Evolutionary conservation across 2,888 invertebrate species (phyloP).

Genomic region (Anaspis maculata): DNA sequence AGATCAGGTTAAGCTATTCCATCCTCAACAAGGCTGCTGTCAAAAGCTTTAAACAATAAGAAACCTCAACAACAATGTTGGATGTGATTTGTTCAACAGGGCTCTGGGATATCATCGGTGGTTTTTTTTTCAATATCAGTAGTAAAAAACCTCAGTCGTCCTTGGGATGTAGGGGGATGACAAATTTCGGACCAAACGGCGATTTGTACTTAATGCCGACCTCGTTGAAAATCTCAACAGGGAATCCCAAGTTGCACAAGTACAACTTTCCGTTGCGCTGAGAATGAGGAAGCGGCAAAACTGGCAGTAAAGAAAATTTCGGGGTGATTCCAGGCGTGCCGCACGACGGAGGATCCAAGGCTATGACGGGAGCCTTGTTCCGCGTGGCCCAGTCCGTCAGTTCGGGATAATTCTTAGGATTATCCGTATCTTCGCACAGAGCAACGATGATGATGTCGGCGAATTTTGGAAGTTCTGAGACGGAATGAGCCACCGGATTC

Average conservation of each 20-base stretch:
- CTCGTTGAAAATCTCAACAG: constrained; percentile 65
- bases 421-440: constrained; percentile 43
- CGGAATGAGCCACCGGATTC: constrained; percentile 48
- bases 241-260: constrained; percentile 78
- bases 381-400: constrained; percentile 61
- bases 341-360: constrained; percentile 65
- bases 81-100: no score
- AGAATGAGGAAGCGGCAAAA: constrained; percentile 58
- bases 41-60: no score
- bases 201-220: constrained; percentile 72
- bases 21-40: no score
- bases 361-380: constrained; percentile 63
- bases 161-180: constrained; percentile 59
- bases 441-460: constrained; percentile 51
- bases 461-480: constrained; percentile 43
- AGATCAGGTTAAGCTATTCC: no score
- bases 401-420: constrained; percentile 42
- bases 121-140: no score
- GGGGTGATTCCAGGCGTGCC: constrained; percentile 53
- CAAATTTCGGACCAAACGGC: constrained; percentile 77
- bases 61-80: no score
- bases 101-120: no score
- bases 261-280: constrained; percentile 65
- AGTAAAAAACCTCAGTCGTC: no score
- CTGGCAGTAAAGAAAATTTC: constrained; percentile 64